Percentiles rank a stretch among this genome's conserved stretches.
phyloP scores from a whole-genome alignment of 2,888 invertebrate species.

The Xestobium rufovillosum region DNA sequence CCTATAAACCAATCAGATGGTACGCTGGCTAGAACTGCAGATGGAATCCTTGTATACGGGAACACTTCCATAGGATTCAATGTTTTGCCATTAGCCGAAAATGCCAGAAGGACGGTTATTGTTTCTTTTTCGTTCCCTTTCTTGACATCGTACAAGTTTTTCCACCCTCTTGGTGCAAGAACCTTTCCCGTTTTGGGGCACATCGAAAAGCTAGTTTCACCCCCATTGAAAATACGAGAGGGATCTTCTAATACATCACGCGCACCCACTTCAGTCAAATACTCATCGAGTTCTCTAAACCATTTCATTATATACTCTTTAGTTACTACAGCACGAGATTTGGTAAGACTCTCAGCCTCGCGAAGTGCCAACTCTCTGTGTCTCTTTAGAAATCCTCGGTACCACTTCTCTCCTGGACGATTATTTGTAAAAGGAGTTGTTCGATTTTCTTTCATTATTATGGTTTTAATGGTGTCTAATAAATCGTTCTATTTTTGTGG shows the following conservation, averaged over 20 bases:
- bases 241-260: constrained; percentile 23
- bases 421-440: constrained; percentile 26
- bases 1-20: constrained; percentile 19
- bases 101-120: constrained; percentile 26
- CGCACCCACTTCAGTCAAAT: constrained; percentile 15
- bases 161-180: constrained; percentile 23
- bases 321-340: constrained; percentile 11
- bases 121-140: constrained; percentile 27
- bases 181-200: constrained; percentile 19
- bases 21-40: constrained; percentile 26
- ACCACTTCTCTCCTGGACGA: constrained; percentile 34
- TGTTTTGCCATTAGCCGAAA: constrained; percentile 24
- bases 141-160: constrained; percentile 25
- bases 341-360: constrained; percentile 24
- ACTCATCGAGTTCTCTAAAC: constrained; percentile 25
- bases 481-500: constrained; percentile 31
- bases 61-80: constrained; percentile 26
- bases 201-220: constrained; percentile 26
- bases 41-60: constrained; percentile 19
- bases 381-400: constrained; percentile 14
- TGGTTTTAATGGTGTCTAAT: constrained; percentile 27
- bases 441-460: constrained; percentile 22
- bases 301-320: constrained; percentile 13
- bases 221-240: constrained; percentile 26
- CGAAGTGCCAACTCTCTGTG: constrained; percentile 26